Conservation (phyloP, 92 coral and sea anemone genomes). For the Parazoanthus swiftii region DNA sequence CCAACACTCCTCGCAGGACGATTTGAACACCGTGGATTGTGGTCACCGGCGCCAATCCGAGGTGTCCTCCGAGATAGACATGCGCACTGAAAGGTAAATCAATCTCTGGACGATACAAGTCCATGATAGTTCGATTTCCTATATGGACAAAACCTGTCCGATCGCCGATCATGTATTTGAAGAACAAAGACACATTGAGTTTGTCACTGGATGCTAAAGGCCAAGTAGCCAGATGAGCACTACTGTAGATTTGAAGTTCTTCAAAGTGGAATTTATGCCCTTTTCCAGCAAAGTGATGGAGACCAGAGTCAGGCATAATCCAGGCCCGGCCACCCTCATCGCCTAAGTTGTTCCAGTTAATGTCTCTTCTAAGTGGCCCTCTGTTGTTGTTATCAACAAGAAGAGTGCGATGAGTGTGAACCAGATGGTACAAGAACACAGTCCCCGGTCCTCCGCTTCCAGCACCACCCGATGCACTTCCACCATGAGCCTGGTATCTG, state of each 20-base stretch:
- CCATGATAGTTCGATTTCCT: conserved; percentile 55
- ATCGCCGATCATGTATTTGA: conserved; percentile 72
- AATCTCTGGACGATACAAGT: conserved; percentile 65
- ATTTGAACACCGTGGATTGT: conserved; percentile 69
- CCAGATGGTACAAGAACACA: conserved; percentile 66
- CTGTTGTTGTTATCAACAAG: conserved; percentile 60
- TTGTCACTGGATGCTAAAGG: conserved; percentile 22
- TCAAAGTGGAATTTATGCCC: conserved; percentile 63
- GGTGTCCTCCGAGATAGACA: conserved; percentile 67
- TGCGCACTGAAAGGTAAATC: conserved; percentile 75
- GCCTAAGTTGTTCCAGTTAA: conserved; percentile 52
- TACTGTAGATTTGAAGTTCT: conserved; percentile 65
- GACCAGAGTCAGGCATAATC: conserved; percentile 76
- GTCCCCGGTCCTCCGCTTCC: conserved; percentile 73
- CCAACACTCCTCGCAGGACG: conserved; percentile 67
- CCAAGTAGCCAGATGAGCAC: conserved; percentile 69
- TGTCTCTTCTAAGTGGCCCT: conserved; percentile 58
- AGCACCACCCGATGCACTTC: conserved; percentile 41
- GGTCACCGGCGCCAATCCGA: conserved; percentile 64
- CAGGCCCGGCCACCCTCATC: conserved; percentile 70
- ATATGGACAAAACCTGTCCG: conserved; percentile 71
- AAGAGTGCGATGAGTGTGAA: conserved; percentile 66
- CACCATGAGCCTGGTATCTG: conserved; percentile 67
- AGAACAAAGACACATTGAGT: conserved; percentile 55
- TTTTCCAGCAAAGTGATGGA: conserved; percentile 59